Conservation (phyloP, 1,140 invertebrate genomes). For the Drosophila simulans region DNA sequence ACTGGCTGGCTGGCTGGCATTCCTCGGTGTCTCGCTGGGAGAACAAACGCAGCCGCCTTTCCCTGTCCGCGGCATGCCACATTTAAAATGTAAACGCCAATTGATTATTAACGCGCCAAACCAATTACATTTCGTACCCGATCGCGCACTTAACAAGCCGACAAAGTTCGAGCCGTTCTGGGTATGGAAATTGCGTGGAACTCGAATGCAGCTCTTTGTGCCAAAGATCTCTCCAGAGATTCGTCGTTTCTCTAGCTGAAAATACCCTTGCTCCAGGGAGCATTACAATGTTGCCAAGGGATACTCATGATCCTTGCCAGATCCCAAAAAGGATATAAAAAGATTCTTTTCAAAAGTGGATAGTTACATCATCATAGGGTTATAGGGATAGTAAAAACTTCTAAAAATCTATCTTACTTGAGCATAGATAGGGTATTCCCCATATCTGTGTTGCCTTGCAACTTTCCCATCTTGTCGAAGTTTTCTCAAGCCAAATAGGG, state of each 20-base stretch:
- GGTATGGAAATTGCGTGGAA: slow-evolving; percentile 43
- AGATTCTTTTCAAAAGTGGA: neutral
- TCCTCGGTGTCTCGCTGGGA: slow-evolving; percentile 38
- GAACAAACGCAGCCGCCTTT: slow-evolving; percentile 41
- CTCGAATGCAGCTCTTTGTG: slow-evolving; percentile 29
- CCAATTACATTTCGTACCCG: slow-evolving; percentile 48
- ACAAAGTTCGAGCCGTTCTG: slow-evolving; percentile 26
- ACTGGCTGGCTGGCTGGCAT: slow-evolving; percentile 6
- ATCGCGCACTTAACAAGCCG: slow-evolving; percentile 45
- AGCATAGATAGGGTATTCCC: neutral
- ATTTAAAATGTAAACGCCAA: slow-evolving; percentile 56
- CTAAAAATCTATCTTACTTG: neutral
- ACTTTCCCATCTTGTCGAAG: slow-evolving; percentile 4
- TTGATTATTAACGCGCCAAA: slow-evolving; percentile 56
- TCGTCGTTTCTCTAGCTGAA: neutral
- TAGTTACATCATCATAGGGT: neutral
- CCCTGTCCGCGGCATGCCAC: slow-evolving; percentile 34
- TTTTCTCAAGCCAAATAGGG: slow-evolving; percentile 38
- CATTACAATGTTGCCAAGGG: neutral
- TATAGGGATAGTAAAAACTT: neutral
- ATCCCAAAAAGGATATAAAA: neutral
- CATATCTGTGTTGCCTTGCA: neutral
- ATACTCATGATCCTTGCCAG: neutral
- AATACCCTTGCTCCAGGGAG: slow-evolving; percentile 1
- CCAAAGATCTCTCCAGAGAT: slow-evolving; percentile 21